phyloP scores from a whole-genome alignment of 2,888 invertebrate genomes.

The Tetramorium bicarinatum region DNA sequence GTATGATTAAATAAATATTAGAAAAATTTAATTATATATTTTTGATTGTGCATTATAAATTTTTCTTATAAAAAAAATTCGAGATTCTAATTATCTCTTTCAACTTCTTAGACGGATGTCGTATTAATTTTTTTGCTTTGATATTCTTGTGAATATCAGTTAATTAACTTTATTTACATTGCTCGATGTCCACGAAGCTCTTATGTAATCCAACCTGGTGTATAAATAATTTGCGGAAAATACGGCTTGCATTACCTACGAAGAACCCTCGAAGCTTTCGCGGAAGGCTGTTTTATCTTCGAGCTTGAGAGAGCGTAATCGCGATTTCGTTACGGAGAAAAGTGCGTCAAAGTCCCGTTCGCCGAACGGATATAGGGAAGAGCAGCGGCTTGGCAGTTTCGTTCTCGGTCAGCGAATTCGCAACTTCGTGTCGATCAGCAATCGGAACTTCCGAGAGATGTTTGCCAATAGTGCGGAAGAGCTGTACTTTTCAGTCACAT shows the following conservation, averaged over 20 bases:
- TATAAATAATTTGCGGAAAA: slow-evolving; percentile 27
- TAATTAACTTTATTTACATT: background rate
- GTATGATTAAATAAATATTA: background rate
- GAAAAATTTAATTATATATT: background rate
- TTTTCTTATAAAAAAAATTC: background rate
- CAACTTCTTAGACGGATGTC: background rate
- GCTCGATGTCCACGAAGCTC: background rate
- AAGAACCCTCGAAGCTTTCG: slow-evolving; percentile 48
- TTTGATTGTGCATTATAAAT: too few relatives aligned
- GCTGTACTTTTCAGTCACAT: slow-evolving; percentile 1
- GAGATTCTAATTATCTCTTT: background rate
- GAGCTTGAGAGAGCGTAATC: slow-evolving; percentile 57
- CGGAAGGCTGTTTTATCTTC: slow-evolving; percentile 60
- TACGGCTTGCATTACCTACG: background rate
- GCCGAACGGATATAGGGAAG: slow-evolving; percentile 60
- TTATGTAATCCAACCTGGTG: background rate
- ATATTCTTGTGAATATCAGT: background rate
- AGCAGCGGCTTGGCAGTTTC: slow-evolving; percentile 48
- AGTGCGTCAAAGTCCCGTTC: slow-evolving; percentile 69
- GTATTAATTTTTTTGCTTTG: background rate
- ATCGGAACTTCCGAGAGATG: slow-evolving; percentile 25
- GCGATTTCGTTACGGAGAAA: slow-evolving; percentile 66
- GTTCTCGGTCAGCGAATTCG: slow-evolving; percentile 56
- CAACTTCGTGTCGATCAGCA: slow-evolving; percentile 23
- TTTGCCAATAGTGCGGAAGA: slow-evolving; percentile 43